Conservation (phyloP, 2,797 vertebrate genomes). For the Rhabdophis nuchalis region DNA sequence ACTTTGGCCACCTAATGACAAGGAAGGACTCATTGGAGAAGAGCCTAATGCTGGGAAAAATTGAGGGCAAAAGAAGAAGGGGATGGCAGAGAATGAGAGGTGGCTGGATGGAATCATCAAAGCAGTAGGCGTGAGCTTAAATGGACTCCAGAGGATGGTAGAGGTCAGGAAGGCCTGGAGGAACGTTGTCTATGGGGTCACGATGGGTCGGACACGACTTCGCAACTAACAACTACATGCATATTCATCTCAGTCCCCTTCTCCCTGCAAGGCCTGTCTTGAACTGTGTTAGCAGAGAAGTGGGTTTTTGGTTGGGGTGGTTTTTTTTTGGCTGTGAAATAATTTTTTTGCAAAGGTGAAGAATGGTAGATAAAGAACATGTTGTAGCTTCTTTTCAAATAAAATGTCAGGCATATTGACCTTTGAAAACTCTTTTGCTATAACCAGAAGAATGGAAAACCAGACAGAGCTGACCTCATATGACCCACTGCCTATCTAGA, state of each 20-base stretch:
- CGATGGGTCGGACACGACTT: too few species aligned
- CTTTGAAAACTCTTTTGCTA: not conserved
- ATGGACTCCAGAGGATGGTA: too few species aligned
- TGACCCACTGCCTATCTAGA: not conserved
- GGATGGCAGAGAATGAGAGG: too few species aligned
- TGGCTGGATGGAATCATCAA: too few species aligned
- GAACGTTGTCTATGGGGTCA: too few species aligned
- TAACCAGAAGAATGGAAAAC: not conserved
- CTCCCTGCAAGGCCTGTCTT: not conserved
- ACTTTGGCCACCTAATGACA: too few species aligned
- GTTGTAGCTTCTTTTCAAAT: not conserved
- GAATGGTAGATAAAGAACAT: not conserved
- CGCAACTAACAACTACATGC: not conserved
- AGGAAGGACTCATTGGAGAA: too few species aligned
- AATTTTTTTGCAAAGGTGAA: not conserved
- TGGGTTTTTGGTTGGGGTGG: not conserved
- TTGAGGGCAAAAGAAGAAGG: too few species aligned
- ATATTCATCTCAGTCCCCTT: not conserved
- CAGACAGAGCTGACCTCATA: not conserved
- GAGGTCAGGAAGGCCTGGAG: too few species aligned
- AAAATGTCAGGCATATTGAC: not conserved
- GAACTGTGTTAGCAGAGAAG: not conserved
- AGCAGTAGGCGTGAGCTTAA: too few species aligned
- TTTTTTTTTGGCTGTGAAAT: not conserved
- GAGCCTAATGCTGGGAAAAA: too few species aligned